Evolutionary conservation across 2,888 invertebrate genomes (phyloP).

Genomic region (Bursaphelenchus okinawaensis): DNA sequence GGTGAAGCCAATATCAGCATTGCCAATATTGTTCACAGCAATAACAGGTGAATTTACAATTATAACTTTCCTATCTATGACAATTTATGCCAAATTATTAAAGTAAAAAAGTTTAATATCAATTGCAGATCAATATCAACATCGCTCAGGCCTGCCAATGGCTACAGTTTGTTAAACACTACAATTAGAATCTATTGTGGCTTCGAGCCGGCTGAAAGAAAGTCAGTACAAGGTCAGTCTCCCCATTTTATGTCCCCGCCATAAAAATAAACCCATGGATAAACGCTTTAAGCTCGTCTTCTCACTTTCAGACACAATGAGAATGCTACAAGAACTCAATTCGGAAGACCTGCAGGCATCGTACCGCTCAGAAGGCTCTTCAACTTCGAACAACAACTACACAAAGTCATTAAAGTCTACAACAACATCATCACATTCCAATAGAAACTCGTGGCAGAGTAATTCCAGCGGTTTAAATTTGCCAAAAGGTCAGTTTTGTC

Average conservation of each 20-base stretch:
- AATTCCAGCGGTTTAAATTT: slow-evolving; percentile 7
- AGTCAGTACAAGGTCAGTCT: slow-evolving; percentile 5
- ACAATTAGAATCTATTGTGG: background rate
- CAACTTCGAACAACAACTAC: too few species aligned
- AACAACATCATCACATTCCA: too few species aligned
- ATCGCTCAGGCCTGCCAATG: background rate
- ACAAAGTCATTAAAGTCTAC: too few species aligned
- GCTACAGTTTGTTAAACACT: background rate
- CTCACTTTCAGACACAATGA: background rate
- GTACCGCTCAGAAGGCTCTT: too few species aligned
- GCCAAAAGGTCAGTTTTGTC: slow-evolving; percentile 7
- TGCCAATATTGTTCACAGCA: slow-evolving; percentile 21
- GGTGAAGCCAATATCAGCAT: slow-evolving; percentile 32
- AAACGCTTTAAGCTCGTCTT: background rate
- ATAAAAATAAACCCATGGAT: background rate
- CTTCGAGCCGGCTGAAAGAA: background rate
- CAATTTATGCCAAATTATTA: too few species aligned
- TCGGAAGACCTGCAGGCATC: background rate
- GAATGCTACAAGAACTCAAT: background rate
- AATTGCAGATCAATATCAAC: background rate
- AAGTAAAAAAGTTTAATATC: too few species aligned
- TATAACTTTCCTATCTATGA: too few species aligned
- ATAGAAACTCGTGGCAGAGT: too few species aligned
- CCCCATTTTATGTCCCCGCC: too few species aligned
- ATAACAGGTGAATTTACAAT: slow-evolving; percentile 16